phyloP scores from a whole-genome alignment of 2,888 invertebrate genomes.

The Platycnemis pennipes region DNA sequence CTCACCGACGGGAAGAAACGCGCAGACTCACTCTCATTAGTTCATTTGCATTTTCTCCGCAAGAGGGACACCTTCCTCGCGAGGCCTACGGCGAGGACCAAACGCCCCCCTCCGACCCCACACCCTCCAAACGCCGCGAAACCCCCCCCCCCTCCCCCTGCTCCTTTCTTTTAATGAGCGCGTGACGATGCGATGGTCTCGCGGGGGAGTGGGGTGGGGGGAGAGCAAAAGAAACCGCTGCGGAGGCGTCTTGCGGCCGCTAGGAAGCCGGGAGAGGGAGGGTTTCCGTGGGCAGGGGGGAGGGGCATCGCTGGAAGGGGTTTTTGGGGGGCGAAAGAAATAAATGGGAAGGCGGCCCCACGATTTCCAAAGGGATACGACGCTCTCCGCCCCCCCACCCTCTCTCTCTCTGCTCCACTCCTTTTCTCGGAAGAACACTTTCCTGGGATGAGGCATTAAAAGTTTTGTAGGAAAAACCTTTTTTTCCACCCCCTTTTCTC shows the following conservation, averaged over 20 bases:
- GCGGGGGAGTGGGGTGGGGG: background rate
- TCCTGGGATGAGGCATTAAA: constrained; percentile 27
- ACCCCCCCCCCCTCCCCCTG: background rate
- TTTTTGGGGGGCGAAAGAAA: background rate
- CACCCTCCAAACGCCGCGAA: background rate
- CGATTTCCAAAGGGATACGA: background rate
- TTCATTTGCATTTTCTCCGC: constrained; percentile 27
- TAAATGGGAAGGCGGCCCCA: background rate
- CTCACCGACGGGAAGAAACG: background rate
- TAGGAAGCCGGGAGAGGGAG: background rate
- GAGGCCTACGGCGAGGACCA: background rate
- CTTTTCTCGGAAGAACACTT: constrained; percentile 24
- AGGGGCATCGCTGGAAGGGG: background rate
- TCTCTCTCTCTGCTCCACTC: background rate
- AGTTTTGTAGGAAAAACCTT: background rate
- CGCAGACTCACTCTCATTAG: constrained; percentile 3
- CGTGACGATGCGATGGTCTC: background rate
- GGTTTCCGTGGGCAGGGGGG: background rate
- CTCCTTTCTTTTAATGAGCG: background rate
- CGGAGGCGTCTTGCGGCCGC: background rate
- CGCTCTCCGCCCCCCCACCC: background rate
- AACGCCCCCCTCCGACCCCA: background rate
- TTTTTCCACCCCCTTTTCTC: background rate
- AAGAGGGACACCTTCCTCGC: background rate
- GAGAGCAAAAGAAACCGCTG: background rate